A percentile compares a stretch with the other conserved stretches of the same genome.
Evolutionary conservation across 2,888 invertebrate genomes (phyloP).

Genomic region (Agrochola lychnidis): DNA sequence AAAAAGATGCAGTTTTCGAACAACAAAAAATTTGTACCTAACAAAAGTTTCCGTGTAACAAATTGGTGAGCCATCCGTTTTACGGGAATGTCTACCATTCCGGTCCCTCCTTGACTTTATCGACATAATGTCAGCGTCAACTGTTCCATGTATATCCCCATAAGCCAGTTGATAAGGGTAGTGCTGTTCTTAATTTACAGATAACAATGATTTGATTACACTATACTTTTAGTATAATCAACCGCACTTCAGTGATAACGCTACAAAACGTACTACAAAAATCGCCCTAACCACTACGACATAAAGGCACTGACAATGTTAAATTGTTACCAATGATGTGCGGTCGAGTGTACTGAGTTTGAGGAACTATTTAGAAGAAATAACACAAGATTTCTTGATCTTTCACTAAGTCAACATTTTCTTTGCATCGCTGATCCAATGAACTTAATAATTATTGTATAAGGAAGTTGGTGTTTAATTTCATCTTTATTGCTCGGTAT

Average conservation of each 20-base stretch:
- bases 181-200: not conserved
- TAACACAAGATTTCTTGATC: constrained; percentile 1
- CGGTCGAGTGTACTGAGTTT: not conserved
- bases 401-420: constrained; percentile 7
- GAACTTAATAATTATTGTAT: not conserved
- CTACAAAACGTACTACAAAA: not conserved
- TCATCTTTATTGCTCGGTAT: not conserved
- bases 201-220: constrained; percentile 9
- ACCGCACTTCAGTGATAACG: not conserved
- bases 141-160: not conserved
- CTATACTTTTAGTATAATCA: not conserved
- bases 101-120: constrained; percentile 1
- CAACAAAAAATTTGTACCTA: not conserved
- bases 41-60: not conserved
- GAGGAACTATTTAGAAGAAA: not conserved
- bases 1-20: not conserved
- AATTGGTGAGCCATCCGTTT: not conserved
- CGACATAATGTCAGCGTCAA: not conserved
- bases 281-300: not conserved
- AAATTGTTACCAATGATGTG: not conserved
- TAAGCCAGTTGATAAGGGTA: constrained; percentile 1
- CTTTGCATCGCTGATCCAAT: not conserved
- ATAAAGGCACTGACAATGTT: not conserved
- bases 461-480: not conserved
- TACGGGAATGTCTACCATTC: not conserved